Evolutionary conservation across 2,797 vertebrate genomes (phyloP).

Genomic region (Borostomias antarcticus): DNA sequence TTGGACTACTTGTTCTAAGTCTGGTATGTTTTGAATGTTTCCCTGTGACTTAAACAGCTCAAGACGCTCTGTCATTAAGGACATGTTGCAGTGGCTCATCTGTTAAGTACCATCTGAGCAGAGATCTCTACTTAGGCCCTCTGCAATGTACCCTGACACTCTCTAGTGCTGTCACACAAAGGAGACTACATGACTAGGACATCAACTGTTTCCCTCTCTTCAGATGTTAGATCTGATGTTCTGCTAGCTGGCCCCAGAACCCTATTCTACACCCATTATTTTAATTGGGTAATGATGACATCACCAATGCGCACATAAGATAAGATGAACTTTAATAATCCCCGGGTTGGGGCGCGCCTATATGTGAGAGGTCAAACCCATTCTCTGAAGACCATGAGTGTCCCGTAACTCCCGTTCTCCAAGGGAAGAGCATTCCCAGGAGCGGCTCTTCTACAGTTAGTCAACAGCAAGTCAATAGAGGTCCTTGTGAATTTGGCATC

Average conservation of each 20-base stretch:
- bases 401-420: background rate
- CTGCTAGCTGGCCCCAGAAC: slow-evolving; percentile 42
- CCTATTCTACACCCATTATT: slow-evolving; percentile 40
- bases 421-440: background rate
- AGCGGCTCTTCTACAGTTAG: background rate
- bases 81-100: slow-evolving; percentile 47
- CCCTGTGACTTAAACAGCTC: no score
- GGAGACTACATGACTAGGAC: slow-evolving; percentile 57
- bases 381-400: no score
- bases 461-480: background rate
- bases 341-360: no score
- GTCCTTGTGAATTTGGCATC: slow-evolving; percentile 6
- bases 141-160: slow-evolving; percentile 55
- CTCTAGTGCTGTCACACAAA: slow-evolving; percentile 57
- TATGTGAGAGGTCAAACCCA: no score
- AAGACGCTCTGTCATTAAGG: slow-evolving; percentile 45
- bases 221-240: slow-evolving; percentile 54
- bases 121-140: slow-evolving; percentile 37
- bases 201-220: slow-evolving; percentile 41
- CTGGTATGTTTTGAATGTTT: no score
- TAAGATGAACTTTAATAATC: background rate
- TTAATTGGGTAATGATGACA: slow-evolving; percentile 30
- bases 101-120: slow-evolving; percentile 27
- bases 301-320: slow-evolving; percentile 22
- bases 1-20: no score